phyloP scores from a whole-genome alignment of 2,888 invertebrate species.

The Psylliodes chrysocephalus region DNA sequence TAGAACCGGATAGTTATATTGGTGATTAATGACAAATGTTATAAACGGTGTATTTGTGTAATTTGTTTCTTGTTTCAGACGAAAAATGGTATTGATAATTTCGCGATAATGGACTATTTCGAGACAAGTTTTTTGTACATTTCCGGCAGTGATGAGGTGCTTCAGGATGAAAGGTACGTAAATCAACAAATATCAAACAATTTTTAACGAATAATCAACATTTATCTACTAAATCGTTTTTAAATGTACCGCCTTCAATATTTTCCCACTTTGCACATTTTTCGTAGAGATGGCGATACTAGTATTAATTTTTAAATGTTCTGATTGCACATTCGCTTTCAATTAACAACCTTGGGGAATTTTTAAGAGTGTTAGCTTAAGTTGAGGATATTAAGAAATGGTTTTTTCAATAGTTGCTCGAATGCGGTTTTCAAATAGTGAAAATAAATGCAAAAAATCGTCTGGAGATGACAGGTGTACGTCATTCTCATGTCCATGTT shows the following conservation, averaged over 20 bases:
- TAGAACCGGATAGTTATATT: background rate
- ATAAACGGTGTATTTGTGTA: conserved; percentile 7
- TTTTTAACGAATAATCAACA: background rate
- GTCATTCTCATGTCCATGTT: conserved; percentile 59
- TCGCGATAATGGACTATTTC: conserved; percentile 44
- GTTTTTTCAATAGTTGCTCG: too few relatives aligned
- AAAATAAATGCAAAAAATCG: conserved; percentile 7
- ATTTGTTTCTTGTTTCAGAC: conserved; percentile 6
- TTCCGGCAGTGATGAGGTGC: conserved; percentile 38
- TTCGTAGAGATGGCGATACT: conserved; percentile 3
- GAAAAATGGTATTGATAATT: conserved; percentile 3
- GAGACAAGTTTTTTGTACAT: conserved; percentile 41
- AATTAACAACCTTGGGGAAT: background rate
- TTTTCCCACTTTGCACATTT: conserved; percentile 2
- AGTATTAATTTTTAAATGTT: background rate
- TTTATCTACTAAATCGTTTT: background rate
- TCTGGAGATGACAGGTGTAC: conserved; percentile 60
- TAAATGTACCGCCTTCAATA: conserved; percentile 9
- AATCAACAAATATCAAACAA: background rate
- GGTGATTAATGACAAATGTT: conserved; percentile 24
- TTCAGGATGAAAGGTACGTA: conserved; percentile 44
- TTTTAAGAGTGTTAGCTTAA: background rate
- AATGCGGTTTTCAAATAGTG: background rate
- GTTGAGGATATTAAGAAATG: too few relatives aligned
- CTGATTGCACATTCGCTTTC: background rate